A percentile compares a stretch with the other conserved stretches of the same genome.
These are phyloP conservation scores for Chaunax sp. DNA, from an alignment of 2,797 vertebrate genomes.

Conservation along the genomic window DNA sequence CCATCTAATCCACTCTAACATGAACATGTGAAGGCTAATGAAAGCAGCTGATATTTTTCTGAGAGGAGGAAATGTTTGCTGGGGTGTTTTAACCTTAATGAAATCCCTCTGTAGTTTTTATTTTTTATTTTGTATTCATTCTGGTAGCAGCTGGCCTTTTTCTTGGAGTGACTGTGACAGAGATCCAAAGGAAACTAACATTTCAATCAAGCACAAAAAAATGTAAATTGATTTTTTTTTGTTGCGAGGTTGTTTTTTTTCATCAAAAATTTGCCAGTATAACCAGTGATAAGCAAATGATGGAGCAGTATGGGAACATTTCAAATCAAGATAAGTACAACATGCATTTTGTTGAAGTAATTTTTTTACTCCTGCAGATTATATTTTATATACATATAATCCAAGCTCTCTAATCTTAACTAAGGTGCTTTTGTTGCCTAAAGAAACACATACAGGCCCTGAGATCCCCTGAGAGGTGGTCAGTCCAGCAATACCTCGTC, in stretches of 20 bases:
- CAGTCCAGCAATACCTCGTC: background rate
- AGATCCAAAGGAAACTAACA: constrained; percentile 44
- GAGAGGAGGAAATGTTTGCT: constrained; percentile 39
- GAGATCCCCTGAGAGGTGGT: no score
- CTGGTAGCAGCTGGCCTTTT: constrained; percentile 54
- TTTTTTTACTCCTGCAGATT: no score
- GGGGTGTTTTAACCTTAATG: constrained; percentile 38
- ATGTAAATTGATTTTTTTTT: constrained; percentile 59
- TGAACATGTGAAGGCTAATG: constrained; percentile 47
- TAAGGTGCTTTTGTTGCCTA: no score
- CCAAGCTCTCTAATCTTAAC: no score
- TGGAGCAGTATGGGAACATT: background rate
- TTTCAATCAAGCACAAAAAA: constrained; percentile 62
- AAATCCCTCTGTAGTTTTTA: constrained; percentile 20
- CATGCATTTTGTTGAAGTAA: no score
- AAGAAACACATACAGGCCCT: no score
- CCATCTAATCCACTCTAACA: constrained; percentile 45
- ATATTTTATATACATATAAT: no score
- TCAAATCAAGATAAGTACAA: constrained; percentile 17
- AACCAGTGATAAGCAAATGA: constrained; percentile 39
- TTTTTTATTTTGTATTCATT: background rate
- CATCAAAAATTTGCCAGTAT: constrained; percentile 29
- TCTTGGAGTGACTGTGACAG: constrained; percentile 38
- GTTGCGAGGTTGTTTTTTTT: constrained; percentile 34
- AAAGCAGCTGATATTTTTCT: constrained; percentile 49